Evolutionary conservation across 2,888 invertebrate species (phyloP), one percentile per base, ranked within the genome.

Genomic region (Eupithecia inturbata): DNA sequence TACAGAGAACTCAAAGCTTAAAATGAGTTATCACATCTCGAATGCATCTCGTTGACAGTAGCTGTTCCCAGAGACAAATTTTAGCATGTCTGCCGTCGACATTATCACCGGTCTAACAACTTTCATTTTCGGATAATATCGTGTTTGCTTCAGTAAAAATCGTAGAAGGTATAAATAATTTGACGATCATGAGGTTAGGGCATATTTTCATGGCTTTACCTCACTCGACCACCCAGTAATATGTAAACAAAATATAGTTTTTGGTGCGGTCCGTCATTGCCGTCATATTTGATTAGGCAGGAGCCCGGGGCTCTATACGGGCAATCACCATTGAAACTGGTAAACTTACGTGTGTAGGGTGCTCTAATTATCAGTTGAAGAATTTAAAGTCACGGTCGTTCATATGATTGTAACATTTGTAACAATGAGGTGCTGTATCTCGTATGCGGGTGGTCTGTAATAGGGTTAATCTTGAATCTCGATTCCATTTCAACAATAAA

Each of bases 391-490:
- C 78, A 79, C 78, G 75, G 78, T 73, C 73, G 70, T 70, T 74
- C 75, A 76, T 73, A 81, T 82, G 80, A 83, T 82, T 80, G 81
- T 82, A 83, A 80, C 64, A 68, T 70, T 81, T 80, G 80, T 83
- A 83, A 82, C 84, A 84, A 86, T 87, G 81, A 79, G 76, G 79
- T 66, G 22, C 75, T 77, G 68, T 69, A 69, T 71, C 62, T 81
- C 74, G 80, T 78, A 92, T 92, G 89, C 92, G 92, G 92, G 92
- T 92, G 89, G 88, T 88, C 89, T 72, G 80, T 75, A 82, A 87
- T 85, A 86, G 87, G 87, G 88, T 89, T 89, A 88, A 89, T 87
- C 85, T 87, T 82, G 84, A 88, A 89, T 87, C 85, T 87, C 82
- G 84, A 90, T 87, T 87, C 83, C 84, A 84, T 88, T 88, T 85